Conservation (phyloP, 2,888 invertebrate species). For the Fragum whitleyi region DNA sequence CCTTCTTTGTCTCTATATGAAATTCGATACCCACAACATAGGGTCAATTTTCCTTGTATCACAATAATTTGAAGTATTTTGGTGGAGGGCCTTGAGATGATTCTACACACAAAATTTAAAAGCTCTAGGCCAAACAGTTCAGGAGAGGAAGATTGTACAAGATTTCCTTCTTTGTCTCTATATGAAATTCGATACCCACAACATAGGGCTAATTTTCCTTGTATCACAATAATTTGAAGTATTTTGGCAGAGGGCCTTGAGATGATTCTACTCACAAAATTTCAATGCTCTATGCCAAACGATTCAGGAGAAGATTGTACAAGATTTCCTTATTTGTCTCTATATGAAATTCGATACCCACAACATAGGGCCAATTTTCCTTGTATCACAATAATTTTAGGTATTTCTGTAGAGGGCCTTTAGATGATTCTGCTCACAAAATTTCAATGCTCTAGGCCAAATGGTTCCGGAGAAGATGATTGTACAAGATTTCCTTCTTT, state of each 20-base stretch:
- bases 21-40: background rate
- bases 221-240: background rate
- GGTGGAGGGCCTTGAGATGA: background rate
- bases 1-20: too few relatives aligned
- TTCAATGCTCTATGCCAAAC: background rate
- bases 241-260: background rate
- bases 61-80: background rate
- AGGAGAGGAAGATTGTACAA: background rate
- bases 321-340: too few relatives aligned
- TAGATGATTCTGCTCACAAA: too few relatives aligned
- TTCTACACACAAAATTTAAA: background rate
- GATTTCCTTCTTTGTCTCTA: background rate
- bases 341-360: too few relatives aligned
- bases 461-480: too few relatives aligned
- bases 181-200: background rate
- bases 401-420: too few relatives aligned
- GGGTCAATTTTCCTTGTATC: background rate
- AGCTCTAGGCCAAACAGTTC: background rate
- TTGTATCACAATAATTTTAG: too few relatives aligned
- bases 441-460: too few relatives aligned
- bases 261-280: background rate
- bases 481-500: too few relatives aligned
- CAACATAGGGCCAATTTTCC: too few relatives aligned
- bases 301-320: too few relatives aligned
- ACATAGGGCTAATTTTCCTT: background rate